These are phyloP conservation scores for Lucilia cuprina DNA, from an alignment of 1,140 invertebrate genomes.

Conservation along the genomic window DNA sequence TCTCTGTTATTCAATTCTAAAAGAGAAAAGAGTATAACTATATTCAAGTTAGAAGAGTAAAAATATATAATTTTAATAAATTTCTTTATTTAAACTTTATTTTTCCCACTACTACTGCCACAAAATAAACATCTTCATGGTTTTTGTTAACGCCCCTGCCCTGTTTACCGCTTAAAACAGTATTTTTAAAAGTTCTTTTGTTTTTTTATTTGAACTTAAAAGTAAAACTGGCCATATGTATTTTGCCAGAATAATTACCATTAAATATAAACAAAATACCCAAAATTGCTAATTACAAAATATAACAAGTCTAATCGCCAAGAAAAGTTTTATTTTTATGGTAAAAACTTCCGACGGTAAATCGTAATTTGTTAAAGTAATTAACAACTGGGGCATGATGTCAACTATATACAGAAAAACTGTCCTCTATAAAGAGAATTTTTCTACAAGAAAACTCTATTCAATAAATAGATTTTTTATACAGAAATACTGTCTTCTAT, in stretches of 20 bases:
- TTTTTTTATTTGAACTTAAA: not conserved
- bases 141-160: slow-evolving; percentile 1
- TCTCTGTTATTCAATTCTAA: not conserved
- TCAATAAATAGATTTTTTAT: too few relatives aligned
- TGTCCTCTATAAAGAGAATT: too few relatives aligned
- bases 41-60: not conserved
- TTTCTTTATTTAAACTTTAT: not conserved
- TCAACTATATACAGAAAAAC: too few relatives aligned
- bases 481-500: too few relatives aligned
- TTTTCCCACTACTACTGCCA: not conserved
- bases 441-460: too few relatives aligned
- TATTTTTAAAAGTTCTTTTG: not conserved
- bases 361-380: too few relatives aligned
- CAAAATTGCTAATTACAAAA: not conserved
- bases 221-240: not conserved
- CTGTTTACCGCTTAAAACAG: not conserved
- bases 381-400: too few relatives aligned
- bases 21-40: not conserved
- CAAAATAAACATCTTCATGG: not conserved
- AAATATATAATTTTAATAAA: not conserved
- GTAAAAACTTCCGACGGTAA: too few relatives aligned
- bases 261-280: too few relatives aligned
- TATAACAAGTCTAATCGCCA: too few relatives aligned
- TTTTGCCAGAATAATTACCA: too few relatives aligned
- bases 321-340: too few relatives aligned